A percentile compares a stretch with the other conserved stretches of the same genome.
phyloP scores from a whole-genome alignment of 2,113 vertebrate genomes.

The Peucedramus taeniatus region DNA sequence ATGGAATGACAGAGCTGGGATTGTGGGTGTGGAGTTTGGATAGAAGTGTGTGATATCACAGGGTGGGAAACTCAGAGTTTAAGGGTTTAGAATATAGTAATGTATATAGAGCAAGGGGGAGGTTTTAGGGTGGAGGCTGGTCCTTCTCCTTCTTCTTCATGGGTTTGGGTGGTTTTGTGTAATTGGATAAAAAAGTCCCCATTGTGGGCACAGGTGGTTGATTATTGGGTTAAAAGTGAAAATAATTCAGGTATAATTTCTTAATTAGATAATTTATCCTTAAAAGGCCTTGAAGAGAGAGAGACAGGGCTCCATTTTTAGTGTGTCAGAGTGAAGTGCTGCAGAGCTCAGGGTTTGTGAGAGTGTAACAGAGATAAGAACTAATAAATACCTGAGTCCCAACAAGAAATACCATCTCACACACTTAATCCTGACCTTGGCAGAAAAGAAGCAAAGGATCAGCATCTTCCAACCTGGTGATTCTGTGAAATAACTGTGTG shows the following conservation, averaged over 20 bases:
- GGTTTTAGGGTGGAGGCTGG: neutral
- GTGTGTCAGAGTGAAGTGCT: neutral
- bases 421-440: neutral
- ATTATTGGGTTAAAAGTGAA: neutral
- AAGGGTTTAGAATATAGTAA: neutral
- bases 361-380: neutral
- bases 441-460: neutral
- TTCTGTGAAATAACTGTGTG: neutral
- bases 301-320: neutral
- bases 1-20: neutral
- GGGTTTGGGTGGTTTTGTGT: neutral
- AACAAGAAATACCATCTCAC: neutral
- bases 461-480: neutral
- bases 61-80: neutral
- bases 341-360: neutral
- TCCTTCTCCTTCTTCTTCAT: neutral
- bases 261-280: neutral
- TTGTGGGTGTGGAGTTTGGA: neutral
- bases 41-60: neutral
- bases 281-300: neutral
- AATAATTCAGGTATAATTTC: neutral
- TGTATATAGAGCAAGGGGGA: neutral
- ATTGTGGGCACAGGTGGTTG: neutral
- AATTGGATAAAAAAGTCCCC: neutral
- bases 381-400: neutral